Percentiles rank a stretch among this genome's conserved stretches.
Conservation (phyloP, 2,113 vertebrate genomes). For the Hepsetus odoe region DNA sequence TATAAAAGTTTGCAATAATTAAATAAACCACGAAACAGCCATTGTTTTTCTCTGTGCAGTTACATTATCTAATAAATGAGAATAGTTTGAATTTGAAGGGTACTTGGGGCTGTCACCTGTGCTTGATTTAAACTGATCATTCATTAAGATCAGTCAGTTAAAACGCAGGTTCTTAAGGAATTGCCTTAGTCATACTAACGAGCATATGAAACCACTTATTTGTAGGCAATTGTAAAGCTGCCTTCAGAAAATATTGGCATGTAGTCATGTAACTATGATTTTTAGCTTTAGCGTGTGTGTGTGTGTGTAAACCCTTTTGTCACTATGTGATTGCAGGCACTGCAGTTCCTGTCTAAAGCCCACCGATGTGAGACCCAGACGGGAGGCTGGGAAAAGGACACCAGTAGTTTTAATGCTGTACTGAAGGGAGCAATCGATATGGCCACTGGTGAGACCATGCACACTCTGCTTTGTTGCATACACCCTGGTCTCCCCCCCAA, state of each 20-base stretch:
- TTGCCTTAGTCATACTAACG: no score
- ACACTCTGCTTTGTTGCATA: background rate
- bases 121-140: no score
- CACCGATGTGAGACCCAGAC: conserved; percentile 89
- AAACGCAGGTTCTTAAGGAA: no score
- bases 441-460: conserved; percentile 79
- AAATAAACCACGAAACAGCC: no score
- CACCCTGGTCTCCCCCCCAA: background rate
- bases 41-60: no score
- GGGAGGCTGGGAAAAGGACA: conserved; percentile 87
- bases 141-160: no score
- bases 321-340: conserved; percentile 72
- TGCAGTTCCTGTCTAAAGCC: conserved; percentile 90
- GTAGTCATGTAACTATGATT: no score
- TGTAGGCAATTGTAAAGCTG: background rate
- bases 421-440: conserved; percentile 80
- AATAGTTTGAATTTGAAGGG: no score
- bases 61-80: no score
- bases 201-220: no score
- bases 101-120: no score
- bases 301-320: background rate
- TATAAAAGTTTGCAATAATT: no score
- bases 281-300: background rate
- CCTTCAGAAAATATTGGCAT: background rate
- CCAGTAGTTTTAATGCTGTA: conserved; percentile 83